Conservation (phyloP, 2,888 invertebrate species). For the Reticulitermes lucifugus region DNA sequence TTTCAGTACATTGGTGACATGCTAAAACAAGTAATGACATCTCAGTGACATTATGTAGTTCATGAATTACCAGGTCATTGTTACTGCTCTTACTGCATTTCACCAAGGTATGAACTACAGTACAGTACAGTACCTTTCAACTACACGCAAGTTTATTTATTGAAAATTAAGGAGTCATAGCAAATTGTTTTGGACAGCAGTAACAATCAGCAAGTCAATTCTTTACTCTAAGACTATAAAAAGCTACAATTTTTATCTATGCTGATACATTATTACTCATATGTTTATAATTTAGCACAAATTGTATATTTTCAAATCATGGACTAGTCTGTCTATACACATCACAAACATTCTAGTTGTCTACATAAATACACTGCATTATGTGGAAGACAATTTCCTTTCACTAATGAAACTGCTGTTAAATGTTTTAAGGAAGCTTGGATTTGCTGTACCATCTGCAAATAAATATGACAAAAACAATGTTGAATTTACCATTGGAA, state of each 20-base stretch:
- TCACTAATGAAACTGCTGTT: neutral
- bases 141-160: neutral
- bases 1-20: too few species aligned
- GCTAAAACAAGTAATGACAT: too few species aligned
- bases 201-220: neutral
- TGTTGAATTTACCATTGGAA: neutral
- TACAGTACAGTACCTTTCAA: too few species aligned
- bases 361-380: neutral
- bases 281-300: neutral
- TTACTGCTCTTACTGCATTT: neutral
- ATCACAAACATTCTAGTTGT: neutral
- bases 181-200: slow-evolving; percentile 6
- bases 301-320: neutral
- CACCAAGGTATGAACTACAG: neutral
- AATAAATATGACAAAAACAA: neutral
- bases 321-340: slow-evolving; percentile 1
- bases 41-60: too few species aligned
- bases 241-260: neutral
- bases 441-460: neutral
- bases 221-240: neutral
- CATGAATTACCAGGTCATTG: too few species aligned
- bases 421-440: neutral
- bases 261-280: neutral
- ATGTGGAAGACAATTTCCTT: slow-evolving; percentile 7
- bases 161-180: neutral